A percentile compares a stretch with the other conserved stretches of the same genome.
Conservation (phyloP, 2,888 invertebrate genomes). For the Agrotis segetum region DNA sequence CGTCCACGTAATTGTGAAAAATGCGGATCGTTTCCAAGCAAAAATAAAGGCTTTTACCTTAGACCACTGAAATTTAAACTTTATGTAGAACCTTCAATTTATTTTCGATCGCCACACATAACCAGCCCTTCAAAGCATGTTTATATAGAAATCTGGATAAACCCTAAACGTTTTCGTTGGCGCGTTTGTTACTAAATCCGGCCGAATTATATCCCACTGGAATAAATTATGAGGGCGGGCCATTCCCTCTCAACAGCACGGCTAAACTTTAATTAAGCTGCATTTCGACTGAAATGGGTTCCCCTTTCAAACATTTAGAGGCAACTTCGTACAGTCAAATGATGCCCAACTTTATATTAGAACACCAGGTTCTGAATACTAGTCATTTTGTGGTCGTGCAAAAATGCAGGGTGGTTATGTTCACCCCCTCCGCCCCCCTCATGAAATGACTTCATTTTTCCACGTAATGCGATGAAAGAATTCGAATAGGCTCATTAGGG, state of each 20-base stretch:
- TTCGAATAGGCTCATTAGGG: constrained; percentile 69
- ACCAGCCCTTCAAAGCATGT: constrained; percentile 54
- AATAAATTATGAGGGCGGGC: constrained; percentile 87
- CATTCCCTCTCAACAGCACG: constrained; percentile 83
- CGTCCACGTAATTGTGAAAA: constrained; percentile 90
- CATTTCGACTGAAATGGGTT: constrained; percentile 84
- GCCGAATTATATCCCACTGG: constrained; percentile 84
- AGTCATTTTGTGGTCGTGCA: constrained; percentile 71
- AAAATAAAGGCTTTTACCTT: constrained; percentile 78
- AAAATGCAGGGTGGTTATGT: constrained; percentile 67
- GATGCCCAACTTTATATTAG: constrained; percentile 71
- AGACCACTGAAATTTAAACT: constrained; percentile 61
- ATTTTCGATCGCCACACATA: constrained; percentile 48
- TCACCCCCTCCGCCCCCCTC: constrained; percentile 45
- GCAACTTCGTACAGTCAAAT: constrained; percentile 74
- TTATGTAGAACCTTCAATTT: constrained; percentile 56
- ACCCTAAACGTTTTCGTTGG: constrained; percentile 78
- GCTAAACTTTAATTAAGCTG: constrained; percentile 88
- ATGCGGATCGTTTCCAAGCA: constrained; percentile 82
- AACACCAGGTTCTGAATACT: constrained; percentile 62
- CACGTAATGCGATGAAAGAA: constrained; percentile 69
- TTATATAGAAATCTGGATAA: constrained; percentile 72
- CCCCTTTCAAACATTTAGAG: constrained; percentile 84
- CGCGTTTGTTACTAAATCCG: constrained; percentile 84
- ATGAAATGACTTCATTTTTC: constrained; percentile 79